Conservation (phyloP, 2,113 vertebrate genomes). For the Salminus brasiliensis region DNA sequence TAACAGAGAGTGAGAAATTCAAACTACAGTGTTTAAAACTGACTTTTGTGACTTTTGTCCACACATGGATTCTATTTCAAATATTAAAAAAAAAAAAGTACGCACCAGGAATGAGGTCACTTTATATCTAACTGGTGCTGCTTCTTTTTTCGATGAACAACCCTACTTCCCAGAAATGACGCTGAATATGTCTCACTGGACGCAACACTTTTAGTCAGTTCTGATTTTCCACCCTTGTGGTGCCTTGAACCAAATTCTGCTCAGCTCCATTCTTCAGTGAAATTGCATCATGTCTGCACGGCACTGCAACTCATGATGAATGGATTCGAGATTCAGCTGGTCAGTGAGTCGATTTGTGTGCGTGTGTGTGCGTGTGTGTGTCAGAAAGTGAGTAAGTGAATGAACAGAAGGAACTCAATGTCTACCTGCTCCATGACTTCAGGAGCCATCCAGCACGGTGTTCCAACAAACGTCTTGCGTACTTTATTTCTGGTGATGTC, state of each 20-base stretch:
- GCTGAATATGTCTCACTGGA: too few relatives aligned
- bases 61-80: too few relatives aligned
- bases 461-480: conserved; percentile 96
- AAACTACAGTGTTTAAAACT: too few relatives aligned
- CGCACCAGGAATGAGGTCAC: background rate
- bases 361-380: background rate
- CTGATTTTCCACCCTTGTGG: background rate
- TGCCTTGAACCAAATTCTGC: background rate
- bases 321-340: background rate
- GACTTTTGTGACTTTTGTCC: too few relatives aligned
- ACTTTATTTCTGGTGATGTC: conserved; percentile 98
- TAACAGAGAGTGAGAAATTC: too few relatives aligned
- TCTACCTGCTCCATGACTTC: conserved; percentile 98
- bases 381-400: background rate
- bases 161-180: too few relatives aligned
- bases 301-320: background rate
- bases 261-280: background rate
- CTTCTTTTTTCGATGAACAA: too few relatives aligned
- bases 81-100: background rate
- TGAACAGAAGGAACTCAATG: background rate
- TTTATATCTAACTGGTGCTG: too few relatives aligned
- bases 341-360: background rate
- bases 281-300: background rate
- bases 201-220: too few relatives aligned
- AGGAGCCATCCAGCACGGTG: conserved; percentile 98